A percentile compares a stretch with the other conserved stretches of the same genome.
These are phyloP conservation scores for Eupithecia subfuscata DNA, from an alignment of 2,888 invertebrate species.

Conservation along the genomic window DNA sequence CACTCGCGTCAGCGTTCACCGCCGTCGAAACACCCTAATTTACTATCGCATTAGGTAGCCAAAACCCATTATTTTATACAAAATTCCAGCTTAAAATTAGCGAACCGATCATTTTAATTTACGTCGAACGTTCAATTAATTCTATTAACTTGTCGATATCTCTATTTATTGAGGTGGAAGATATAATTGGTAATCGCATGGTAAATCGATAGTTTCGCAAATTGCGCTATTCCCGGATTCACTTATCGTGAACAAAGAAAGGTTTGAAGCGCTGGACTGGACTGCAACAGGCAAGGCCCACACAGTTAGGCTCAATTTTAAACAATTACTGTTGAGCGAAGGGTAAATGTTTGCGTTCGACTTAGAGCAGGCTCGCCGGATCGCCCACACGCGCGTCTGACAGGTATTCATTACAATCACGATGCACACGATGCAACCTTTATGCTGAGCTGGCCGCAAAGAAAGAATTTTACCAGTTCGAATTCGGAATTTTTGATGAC, in stretches of 20 bases:
- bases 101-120: conserved; percentile 65
- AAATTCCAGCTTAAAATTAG: conserved; percentile 67
- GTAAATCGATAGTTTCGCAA: conserved; percentile 36
- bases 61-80: conserved; percentile 63
- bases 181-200: conserved; percentile 48
- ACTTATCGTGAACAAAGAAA: conserved; percentile 72
- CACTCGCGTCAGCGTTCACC: conserved; percentile 58
- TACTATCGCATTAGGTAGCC: conserved; percentile 70
- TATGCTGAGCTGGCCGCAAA: conserved; percentile 55
- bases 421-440: conserved; percentile 64
- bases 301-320: conserved; percentile 84
- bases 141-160: conserved; percentile 60
- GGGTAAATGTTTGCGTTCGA: conserved; percentile 84
- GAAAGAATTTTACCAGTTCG: conserved; percentile 25
- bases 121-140: conserved; percentile 60
- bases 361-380: conserved; percentile 70
- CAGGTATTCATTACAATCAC: conserved; percentile 82
- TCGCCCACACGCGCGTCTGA: conserved; percentile 82
- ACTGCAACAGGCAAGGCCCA: conserved; percentile 77
- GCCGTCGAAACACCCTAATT: conserved; percentile 72
- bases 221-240: conserved; percentile 45
- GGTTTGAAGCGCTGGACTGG: conserved; percentile 61
- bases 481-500: conserved; percentile 25
- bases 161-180: conserved; percentile 58
- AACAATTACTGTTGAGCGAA: conserved; percentile 83